These are phyloP conservation scores for Enteromius anoplus DNA, from an alignment of 2,797 vertebrate species.

Conservation along the genomic window DNA sequence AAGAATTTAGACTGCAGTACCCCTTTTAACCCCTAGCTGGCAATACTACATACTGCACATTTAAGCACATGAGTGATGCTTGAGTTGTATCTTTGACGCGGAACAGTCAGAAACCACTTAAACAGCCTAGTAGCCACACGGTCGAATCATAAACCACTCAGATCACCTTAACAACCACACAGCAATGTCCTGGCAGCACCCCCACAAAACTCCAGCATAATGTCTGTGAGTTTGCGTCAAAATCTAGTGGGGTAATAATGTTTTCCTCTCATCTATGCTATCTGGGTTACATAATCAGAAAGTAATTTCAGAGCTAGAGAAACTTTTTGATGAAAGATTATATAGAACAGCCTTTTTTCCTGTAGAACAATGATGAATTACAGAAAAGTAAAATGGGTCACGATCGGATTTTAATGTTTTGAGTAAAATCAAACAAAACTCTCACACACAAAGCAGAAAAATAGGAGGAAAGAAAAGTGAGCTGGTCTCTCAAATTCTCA, in stretches of 20 bases:
- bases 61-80: background rate
- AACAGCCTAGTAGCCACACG: background rate
- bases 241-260: background rate
- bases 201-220: background rate
- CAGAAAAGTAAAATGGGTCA: background rate
- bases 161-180: background rate
- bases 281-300: conserved; percentile 10
- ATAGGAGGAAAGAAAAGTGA: background rate
- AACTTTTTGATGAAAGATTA: background rate
- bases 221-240: background rate
- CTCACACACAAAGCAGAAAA: conserved; percentile 8
- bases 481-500: background rate
- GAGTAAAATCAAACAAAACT: background rate
- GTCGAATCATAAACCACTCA: background rate
- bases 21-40: background rate
- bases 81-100: background rate
- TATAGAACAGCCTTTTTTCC: background rate
- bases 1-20: background rate
- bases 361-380: background rate
- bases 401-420: background rate
- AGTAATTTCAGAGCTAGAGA: background rate
- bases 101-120: background rate
- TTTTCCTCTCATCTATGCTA: background rate
- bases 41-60: background rate
- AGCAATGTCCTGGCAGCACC: background rate